phyloP scores from a whole-genome alignment of 2,888 invertebrate genomes.

The Notocelia uddmanniana region DNA sequence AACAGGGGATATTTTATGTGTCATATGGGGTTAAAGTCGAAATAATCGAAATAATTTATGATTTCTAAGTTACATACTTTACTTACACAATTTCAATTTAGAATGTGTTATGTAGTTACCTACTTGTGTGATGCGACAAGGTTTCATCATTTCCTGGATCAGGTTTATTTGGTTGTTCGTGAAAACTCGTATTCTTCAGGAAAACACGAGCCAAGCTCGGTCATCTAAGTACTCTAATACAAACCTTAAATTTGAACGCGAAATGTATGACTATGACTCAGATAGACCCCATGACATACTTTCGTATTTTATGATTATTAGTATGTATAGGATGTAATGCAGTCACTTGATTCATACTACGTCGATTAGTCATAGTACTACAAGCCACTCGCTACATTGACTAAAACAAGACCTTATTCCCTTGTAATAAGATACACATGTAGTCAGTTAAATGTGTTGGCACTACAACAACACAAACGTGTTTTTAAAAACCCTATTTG shows the following conservation, averaged over 20 bases:
- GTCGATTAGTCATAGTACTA: not conserved
- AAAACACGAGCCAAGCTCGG: too few relatives aligned
- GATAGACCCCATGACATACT: not conserved
- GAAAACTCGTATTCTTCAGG: too few relatives aligned
- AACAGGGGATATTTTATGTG: too few relatives aligned
- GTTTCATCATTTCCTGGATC: too few relatives aligned
- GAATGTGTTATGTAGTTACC: too few relatives aligned
- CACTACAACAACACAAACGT: not conserved
- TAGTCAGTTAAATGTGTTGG: not conserved
- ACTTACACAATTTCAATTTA: too few relatives aligned
- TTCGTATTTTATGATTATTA: not conserved
- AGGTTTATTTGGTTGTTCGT: too few relatives aligned
- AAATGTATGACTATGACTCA: not conserved
- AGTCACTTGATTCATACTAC: constrained; percentile 6
- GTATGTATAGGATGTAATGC: not conserved
- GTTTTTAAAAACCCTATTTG: constrained; percentile 22
- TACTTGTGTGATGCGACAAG: too few relatives aligned
- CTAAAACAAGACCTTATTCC: not conserved
- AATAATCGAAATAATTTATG: too few relatives aligned
- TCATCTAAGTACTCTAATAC: too few relatives aligned
- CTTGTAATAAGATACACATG: not conserved
- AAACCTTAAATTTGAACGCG: not conserved
- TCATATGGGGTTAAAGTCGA: too few relatives aligned
- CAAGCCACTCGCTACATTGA: not conserved
- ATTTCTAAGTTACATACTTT: too few relatives aligned